Evolutionary conservation across 2,797 vertebrate species (phyloP).

Genomic region (Lithobates pipiens): DNA sequence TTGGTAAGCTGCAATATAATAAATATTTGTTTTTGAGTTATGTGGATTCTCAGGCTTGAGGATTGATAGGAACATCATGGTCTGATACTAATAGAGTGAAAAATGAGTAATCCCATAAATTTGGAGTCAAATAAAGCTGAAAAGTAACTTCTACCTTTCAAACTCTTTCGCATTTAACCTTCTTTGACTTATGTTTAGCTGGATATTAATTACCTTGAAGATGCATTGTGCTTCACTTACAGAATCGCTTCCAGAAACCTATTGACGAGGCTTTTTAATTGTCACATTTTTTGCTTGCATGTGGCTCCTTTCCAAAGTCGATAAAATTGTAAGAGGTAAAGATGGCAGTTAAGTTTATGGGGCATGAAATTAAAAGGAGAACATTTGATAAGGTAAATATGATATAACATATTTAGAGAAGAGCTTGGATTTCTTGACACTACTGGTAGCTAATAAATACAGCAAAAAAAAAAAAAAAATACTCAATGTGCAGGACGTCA

Average conservation of each 20-base stretch:
- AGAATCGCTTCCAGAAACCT: slow-evolving; percentile 17
- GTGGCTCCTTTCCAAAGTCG: slow-evolving; percentile 26
- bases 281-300: slow-evolving; percentile 25
- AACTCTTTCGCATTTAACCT: slow-evolving; percentile 28
- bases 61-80: neutral
- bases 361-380: slow-evolving; percentile 36
- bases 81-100: neutral
- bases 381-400: slow-evolving; percentile 50
- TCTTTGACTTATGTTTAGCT: slow-evolving; percentile 28
- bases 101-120: neutral
- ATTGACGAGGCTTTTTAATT: slow-evolving; percentile 41
- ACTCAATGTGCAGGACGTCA: no score
- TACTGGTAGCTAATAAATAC: neutral
- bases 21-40: no score
- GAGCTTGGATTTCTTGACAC: slow-evolving; percentile 8
- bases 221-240: slow-evolving; percentile 14
- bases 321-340: neutral
- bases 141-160: slow-evolving; percentile 6
- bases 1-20: no score
- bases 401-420: slow-evolving; percentile 41
- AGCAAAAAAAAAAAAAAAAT: neutral
- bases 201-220: slow-evolving; percentile 35
- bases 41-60: neutral
- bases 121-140: slow-evolving; percentile 11
- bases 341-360: slow-evolving; percentile 29